phyloP scores from a whole-genome alignment of 2,113 vertebrate genomes.

The Pao palembangensis region DNA sequence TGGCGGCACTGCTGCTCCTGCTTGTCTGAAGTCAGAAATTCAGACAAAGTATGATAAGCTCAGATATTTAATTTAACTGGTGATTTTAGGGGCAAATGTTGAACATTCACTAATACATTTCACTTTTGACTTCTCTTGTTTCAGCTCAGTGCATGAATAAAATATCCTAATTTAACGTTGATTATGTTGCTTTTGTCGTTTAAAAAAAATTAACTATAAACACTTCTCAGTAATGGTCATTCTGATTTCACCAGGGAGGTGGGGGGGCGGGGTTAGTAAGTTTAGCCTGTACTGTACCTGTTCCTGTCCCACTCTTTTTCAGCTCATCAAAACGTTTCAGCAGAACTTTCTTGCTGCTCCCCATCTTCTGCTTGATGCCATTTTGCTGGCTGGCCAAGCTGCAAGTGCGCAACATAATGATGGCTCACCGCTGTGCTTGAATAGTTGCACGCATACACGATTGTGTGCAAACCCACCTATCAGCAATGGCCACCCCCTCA shows the following conservation, averaged over 20 bases:
- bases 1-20: slow-evolving; percentile 87
- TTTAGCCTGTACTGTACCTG: slow-evolving; percentile 57
- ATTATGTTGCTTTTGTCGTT: too few species aligned
- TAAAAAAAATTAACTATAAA: too few species aligned
- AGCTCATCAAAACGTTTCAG: slow-evolving; percentile 78
- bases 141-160: too few species aligned
- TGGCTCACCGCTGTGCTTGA: too few species aligned
- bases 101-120: too few species aligned
- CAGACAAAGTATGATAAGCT: not conserved
- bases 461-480: slow-evolving; percentile 76
- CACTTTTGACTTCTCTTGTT: too few species aligned
- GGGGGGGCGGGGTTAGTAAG: too few species aligned
- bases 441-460: too few species aligned
- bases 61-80: not conserved
- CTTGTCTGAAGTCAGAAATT: slow-evolving; percentile 72
- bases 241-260: too few species aligned
- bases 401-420: not conserved
- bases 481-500: slow-evolving; percentile 76
- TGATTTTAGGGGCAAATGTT: too few species aligned
- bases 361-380: slow-evolving; percentile 79
- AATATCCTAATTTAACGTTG: too few species aligned
- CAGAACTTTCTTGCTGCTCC: slow-evolving; percentile 71
- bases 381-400: slow-evolving; percentile 82
- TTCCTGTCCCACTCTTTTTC: slow-evolving; percentile 76
- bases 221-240: too few species aligned